Evolutionary conservation across 1,140 invertebrate genomes (phyloP).

Genomic region (Drosophila repleta): DNA sequence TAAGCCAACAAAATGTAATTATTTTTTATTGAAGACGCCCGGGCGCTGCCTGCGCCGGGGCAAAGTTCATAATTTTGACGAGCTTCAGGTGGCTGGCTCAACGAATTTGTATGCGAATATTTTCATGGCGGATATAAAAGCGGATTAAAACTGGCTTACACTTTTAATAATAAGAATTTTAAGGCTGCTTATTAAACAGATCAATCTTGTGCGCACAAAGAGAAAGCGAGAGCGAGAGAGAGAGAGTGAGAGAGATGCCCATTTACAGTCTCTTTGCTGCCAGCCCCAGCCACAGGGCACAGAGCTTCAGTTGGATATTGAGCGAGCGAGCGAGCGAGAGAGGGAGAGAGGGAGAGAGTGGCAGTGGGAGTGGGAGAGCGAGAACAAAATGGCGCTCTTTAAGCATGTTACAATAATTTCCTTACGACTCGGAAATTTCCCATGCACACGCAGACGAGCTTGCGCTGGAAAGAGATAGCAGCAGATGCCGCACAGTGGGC

Average conservation of each 20-base stretch:
- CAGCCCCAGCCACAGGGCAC: slow-evolving; percentile 4
- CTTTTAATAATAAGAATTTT: slow-evolving; percentile 52
- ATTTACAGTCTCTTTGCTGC: background rate
- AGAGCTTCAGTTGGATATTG: slow-evolving; percentile 32
- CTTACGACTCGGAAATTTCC: slow-evolving; percentile 54
- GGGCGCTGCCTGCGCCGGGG: background rate
- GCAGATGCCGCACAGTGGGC: slow-evolving; percentile 60
- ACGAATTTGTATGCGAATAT: slow-evolving; percentile 24
- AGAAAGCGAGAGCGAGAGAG: background rate
- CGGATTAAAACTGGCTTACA: slow-evolving; percentile 64
- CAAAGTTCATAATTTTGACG: slow-evolving; percentile 2
- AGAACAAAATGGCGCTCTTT: slow-evolving; percentile 58
- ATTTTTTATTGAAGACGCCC: background rate
- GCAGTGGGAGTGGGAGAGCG: background rate
- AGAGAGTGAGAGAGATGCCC: background rate
- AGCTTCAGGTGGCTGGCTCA: background rate
- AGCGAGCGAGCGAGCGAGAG: background rate
- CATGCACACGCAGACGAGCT: slow-evolving; percentile 31
- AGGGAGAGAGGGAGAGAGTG: background rate
- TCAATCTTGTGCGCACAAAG: slow-evolving; percentile 59
- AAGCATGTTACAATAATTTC: slow-evolving; percentile 55
- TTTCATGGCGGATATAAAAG: slow-evolving; percentile 27
- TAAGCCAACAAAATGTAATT: background rate
- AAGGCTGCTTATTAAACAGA: slow-evolving; percentile 74
- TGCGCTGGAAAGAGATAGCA: slow-evolving; percentile 61